phyloP scores from a whole-genome alignment of 2,113 vertebrate species.

The Nycticebus coucang region DNA sequence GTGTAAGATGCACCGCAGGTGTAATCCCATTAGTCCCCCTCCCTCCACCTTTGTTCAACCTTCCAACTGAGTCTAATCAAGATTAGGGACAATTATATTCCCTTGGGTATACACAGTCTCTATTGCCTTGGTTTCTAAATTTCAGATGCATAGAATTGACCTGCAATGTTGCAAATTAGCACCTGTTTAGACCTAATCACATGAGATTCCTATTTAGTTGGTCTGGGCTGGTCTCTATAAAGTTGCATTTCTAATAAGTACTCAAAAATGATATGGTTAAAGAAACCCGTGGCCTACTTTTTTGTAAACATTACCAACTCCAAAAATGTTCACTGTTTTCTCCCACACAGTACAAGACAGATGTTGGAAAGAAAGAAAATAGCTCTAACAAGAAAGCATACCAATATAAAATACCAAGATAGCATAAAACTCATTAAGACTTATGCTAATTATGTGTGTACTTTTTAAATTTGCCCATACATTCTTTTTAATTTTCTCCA shows the following conservation, averaged over 20 bases:
- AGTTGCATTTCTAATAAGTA: slow-evolving; percentile 27
- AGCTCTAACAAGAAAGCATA: neutral
- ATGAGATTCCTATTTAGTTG: neutral
- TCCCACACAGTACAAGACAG: neutral
- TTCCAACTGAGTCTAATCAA: neutral
- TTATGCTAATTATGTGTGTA: neutral
- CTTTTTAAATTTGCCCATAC: neutral
- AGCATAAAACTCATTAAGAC: neutral
- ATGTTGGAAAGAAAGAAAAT: neutral
- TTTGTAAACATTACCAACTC: neutral
- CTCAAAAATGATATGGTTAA: neutral
- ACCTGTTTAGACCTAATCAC: neutral
- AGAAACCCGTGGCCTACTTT: neutral
- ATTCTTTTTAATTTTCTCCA: neutral
- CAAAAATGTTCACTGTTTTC: neutral
- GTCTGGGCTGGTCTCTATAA: neutral
- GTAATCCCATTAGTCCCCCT: too few species aligned
- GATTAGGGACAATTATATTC: neutral
- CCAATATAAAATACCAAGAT: neutral
- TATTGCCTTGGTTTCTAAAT: neutral
- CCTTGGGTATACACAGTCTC: neutral
- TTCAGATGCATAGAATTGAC: neutral
- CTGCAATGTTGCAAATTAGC: neutral
- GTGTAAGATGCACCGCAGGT: too few species aligned
- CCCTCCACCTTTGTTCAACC: neutral